These are phyloP conservation scores for Acronicta psi DNA, from an alignment of 2,888 invertebrate species.

Conservation along the genomic window DNA sequence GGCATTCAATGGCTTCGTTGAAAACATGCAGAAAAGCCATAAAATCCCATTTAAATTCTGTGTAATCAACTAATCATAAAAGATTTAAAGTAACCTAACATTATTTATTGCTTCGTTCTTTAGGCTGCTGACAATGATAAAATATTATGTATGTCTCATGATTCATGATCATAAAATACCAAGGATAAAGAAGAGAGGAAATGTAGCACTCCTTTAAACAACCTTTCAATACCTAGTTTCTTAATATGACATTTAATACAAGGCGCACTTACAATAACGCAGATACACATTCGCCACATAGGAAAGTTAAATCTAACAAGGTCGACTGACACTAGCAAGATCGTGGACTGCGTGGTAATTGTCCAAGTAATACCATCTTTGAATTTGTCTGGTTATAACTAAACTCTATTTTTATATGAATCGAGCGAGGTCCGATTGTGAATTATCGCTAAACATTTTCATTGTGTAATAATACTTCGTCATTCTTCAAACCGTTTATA, in stretches of 20 bases:
- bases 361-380: conserved; percentile 60
- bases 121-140: background rate
- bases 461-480: background rate
- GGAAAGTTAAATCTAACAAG: conserved; percentile 66
- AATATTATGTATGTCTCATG: conserved; percentile 2
- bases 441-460: conserved; percentile 20
- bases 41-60: too few species aligned
- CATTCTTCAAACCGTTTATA: background rate
- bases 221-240: conserved; percentile 12
- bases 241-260: conserved; percentile 47
- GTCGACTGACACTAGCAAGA: conserved; percentile 45
- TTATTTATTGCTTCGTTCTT: background rate
- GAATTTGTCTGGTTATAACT: conserved; percentile 54
- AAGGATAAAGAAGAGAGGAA: conserved; percentile 18
- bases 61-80: too few species aligned
- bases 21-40: too few species aligned
- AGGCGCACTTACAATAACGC: conserved; percentile 29
- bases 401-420: conserved; percentile 56
- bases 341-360: conserved; percentile 57
- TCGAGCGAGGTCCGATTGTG: conserved; percentile 29
- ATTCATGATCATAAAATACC: conserved; percentile 13
- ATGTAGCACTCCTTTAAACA: conserved; percentile 20
- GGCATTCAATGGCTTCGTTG: too few species aligned
- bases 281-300: conserved; percentile 47
- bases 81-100: too few species aligned